Base-by-base conservation (phyloP, 2,113 vertebrate genomes). In the Saimiri boliviensis region DNA sequence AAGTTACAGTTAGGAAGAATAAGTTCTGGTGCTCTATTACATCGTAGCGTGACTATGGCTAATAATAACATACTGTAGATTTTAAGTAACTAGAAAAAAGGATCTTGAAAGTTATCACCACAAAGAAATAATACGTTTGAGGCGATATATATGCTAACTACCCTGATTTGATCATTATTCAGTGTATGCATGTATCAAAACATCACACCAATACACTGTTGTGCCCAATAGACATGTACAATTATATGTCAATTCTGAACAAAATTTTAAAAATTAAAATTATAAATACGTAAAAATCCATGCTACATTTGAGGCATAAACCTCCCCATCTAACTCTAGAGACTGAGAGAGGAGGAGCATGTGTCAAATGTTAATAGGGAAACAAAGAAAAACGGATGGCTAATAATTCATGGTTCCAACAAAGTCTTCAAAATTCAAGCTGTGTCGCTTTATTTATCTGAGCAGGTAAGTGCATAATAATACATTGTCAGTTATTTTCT, bases 401-500 rank as follows among this genome's bases (percentile, higher is more conserved):
- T 68, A 84, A 79, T 96, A 92, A 97, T 86, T 87, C 8, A 6
- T 10, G 79, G 86, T 85, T 97, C 77, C 77, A 84, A 80, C 42
- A 42, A 90, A 93, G 66, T 84, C 81, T 93, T 96, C 94, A 70
- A 91, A 87, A 92, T 94, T 68, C 89, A 93, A 19, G 3, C 81
- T 45, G 35, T 92, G 73, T 47, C 91, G 56, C 80, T 97, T 97
- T 97, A 84, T 97, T 96, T 95, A 97, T 91, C 66, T 92, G 93
- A 95, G 89, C 11, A 95, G 91, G 74, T 47, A 96, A 94, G 73
- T 87, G 95, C 70, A 87, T 96, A 95, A 96, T 97, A 84, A 93
- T 85, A 85, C 21, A 88, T 90, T 66, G 91, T 91, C 60, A 77
- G 88, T 91, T 91, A 80, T 84, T 86, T 95, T 82, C 86, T 95